These are phyloP conservation scores for Enteromius afrohamiltoni DNA, from an alignment of 2,797 vertebrate genomes.

Conservation along the genomic window DNA sequence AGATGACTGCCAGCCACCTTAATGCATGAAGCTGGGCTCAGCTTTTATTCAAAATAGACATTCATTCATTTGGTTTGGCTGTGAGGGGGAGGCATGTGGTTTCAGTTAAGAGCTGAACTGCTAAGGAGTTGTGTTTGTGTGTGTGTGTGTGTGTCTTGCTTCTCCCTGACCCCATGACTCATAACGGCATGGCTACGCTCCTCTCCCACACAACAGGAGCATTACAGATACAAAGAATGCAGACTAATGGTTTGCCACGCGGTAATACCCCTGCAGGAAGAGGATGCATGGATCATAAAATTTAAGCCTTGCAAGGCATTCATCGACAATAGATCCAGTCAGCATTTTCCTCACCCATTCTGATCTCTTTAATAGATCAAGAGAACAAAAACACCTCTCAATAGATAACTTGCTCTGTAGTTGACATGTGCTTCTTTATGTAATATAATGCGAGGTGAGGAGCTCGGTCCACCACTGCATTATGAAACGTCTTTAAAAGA, in stretches of 20 bases:
- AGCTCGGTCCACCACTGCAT: not conserved
- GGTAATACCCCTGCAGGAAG: constrained; percentile 49
- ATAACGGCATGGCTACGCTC: constrained; percentile 44
- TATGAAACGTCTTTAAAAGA: constrained; percentile 6
- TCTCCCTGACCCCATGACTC: constrained; percentile 56
- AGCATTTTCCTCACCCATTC: constrained; percentile 21
- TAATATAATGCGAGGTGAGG: not conserved
- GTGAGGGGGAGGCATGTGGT: constrained; percentile 60
- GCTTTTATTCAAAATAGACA: constrained; percentile 60
- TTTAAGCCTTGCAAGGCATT: constrained; percentile 42
- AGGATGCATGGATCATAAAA: constrained; percentile 55
- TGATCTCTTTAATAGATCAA: constrained; percentile 27
- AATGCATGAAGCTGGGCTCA: constrained; percentile 39
- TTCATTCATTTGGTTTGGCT: constrained; percentile 62
- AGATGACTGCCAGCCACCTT: constrained; percentile 47
- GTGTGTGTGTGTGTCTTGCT: constrained; percentile 25
- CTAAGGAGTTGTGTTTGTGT: constrained; percentile 30
- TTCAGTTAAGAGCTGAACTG: constrained; percentile 59
- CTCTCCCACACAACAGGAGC: constrained; percentile 43
- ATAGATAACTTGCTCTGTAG: not conserved
- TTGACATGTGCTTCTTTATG: constrained; percentile 14
- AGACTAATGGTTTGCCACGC: constrained; percentile 52
- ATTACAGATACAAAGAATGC: constrained; percentile 54
- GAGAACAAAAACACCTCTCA: not conserved
- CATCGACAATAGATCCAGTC: constrained; percentile 31